Evolutionary conservation across 2,888 invertebrate species (phyloP), one percentile per base, ranked within the genome.

Genomic region (Elegia similella): DNA sequence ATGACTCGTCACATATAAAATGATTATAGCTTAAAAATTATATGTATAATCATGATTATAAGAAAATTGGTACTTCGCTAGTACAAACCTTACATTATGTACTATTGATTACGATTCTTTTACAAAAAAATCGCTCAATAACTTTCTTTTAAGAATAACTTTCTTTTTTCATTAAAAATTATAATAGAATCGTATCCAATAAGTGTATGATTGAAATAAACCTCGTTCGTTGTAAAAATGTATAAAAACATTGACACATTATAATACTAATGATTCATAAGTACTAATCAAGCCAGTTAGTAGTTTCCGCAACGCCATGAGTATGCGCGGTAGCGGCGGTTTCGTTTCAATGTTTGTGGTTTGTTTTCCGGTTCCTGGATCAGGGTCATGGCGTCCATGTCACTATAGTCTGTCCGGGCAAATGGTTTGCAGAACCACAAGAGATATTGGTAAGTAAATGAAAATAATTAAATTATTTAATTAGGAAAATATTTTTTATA

Each of bases 171-270:
- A 38, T 10, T 12, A 1, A 8, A 34, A 12, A 12, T 0, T 16
- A 17, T 34, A 15, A 16, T 15, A 50, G 50, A 17, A 50, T 50
- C 50, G 43, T 60, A 56, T 47, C 57, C 52, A 50, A 10, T 57
- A 61, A 57, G 15, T 59, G 67, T 66, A 58, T 52, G 59, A 54
- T 48, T 54, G 32, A 47, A 52, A 62, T 59, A 59, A 58, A 58
- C 48, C 47, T 55, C 58, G 66, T 82, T 84, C 84, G 82, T 87
- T 84, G 87, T 88, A 88, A 80, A 85, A 86, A 82, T 84, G 80
- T 89, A 87, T 84, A 87, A 88, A 84, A 87, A 76, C 81, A 79
- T 82, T 81, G 81, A 84, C 80, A 76, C 78, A 58, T 75, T 55
- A 64, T 83, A 86, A 80, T 82, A 83, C 80, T 84, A 81, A 72